phyloP scores from a whole-genome alignment of 1,140 invertebrate species.

The Cecropterus lyciades region DNA sequence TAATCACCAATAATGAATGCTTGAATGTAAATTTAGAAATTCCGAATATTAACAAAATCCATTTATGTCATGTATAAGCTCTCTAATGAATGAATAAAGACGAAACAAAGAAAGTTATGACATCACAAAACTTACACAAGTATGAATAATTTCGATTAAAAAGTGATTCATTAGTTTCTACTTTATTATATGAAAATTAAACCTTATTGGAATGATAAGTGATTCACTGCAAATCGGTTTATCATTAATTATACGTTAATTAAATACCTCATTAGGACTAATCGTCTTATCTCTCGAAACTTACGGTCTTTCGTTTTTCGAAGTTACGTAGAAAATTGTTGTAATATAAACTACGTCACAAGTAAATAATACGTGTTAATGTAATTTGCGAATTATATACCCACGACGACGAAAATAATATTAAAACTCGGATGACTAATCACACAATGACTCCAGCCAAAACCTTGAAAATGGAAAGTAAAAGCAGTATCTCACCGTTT shows the following conservation, averaged over 20 bases:
- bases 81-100: neutral
- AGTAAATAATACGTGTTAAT: neutral
- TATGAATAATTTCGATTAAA: neutral
- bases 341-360: slow-evolving; percentile 4
- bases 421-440: slow-evolving; percentile 36
- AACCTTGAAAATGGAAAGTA: slow-evolving; percentile 57
- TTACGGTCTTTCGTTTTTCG: neutral
- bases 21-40: too few relatives aligned
- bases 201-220: too few relatives aligned
- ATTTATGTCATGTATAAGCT: too few relatives aligned
- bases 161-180: too few relatives aligned
- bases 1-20: too few relatives aligned
- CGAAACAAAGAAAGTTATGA: slow-evolving; percentile 14
- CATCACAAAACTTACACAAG: neutral
- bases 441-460: slow-evolving; percentile 18
- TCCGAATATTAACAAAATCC: too few relatives aligned
- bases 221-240: too few relatives aligned
- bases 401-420: slow-evolving; percentile 36
- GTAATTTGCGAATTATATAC: slow-evolving; percentile 14
- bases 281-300: neutral
- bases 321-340: neutral
- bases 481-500: slow-evolving; percentile 86
- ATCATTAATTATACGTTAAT: neutral
- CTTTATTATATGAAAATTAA: too few relatives aligned
- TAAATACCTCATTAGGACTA: slow-evolving; percentile 11